Evolutionary conservation across 2,888 invertebrate genomes (phyloP).

Genomic region (Lithodes maja): DNA sequence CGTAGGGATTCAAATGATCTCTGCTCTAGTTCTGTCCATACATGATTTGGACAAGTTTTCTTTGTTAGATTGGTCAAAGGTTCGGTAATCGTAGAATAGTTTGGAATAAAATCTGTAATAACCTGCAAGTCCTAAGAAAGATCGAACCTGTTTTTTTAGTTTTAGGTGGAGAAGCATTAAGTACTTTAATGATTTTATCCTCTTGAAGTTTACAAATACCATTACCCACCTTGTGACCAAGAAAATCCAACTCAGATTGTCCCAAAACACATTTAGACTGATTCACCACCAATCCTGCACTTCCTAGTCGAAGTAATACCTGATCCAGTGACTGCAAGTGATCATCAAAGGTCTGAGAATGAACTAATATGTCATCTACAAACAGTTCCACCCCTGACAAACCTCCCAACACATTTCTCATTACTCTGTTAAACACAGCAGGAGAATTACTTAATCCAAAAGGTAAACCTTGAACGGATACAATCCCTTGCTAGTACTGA

Average conservation of each 20-base stretch:
- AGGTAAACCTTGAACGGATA: not conserved
- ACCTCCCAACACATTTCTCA: not conserved
- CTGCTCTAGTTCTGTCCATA: too few relatives aligned
- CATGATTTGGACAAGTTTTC: too few relatives aligned
- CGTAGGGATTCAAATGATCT: too few relatives aligned
- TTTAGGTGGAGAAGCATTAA: too few relatives aligned
- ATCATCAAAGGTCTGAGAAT: not conserved
- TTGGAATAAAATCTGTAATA: too few relatives aligned
- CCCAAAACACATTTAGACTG: not conserved
- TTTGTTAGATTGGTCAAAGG: too few relatives aligned
- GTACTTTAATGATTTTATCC: too few relatives aligned
- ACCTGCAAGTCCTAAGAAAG: too few relatives aligned
- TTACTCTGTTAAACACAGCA: constrained; percentile 20
- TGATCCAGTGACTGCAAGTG: not conserved
- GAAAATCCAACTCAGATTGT: not conserved
- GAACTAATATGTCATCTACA: constrained; percentile 4
- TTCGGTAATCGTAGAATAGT: too few relatives aligned
- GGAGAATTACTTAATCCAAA: not conserved
- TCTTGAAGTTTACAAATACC: too few relatives aligned
- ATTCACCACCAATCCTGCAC: not conserved
- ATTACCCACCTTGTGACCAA: too few relatives aligned
- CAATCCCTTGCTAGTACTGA: not conserved
- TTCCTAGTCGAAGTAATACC: not conserved
- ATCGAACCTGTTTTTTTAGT: too few relatives aligned
- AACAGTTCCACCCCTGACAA: not conserved